These are phyloP conservation scores for Eupithecia tripunctaria DNA, from an alignment of 2,888 invertebrate species.

Conservation along the genomic window DNA sequence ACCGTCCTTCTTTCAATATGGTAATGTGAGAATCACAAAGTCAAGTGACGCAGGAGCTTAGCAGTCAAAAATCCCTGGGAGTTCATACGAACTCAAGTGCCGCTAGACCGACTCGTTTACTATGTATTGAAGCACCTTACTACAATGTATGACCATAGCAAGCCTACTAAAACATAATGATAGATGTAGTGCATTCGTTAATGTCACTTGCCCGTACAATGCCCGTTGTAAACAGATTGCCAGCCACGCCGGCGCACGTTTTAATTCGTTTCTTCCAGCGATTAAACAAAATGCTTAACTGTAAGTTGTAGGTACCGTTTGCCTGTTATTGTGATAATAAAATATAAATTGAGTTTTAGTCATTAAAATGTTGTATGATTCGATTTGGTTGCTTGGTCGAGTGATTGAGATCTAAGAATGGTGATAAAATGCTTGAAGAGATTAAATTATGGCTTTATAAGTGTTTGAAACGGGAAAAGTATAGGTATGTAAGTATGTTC, in stretches of 20 bases:
- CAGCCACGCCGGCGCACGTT: slow-evolving; percentile 39
- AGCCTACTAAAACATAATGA: slow-evolving; percentile 20
- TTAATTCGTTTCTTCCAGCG: slow-evolving; percentile 43
- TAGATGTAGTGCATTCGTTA: slow-evolving; percentile 39
- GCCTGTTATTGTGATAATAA: slow-evolving; percentile 32
- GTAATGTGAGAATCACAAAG: too few species aligned
- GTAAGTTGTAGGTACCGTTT: slow-evolving; percentile 45
- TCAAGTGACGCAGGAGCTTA: too few species aligned
- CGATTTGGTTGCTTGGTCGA: slow-evolving; percentile 8
- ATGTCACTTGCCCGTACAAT: slow-evolving; percentile 44
- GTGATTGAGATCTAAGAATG: slow-evolving; percentile 8
- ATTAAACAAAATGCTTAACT: slow-evolving; percentile 48
- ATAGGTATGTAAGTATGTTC: background rate
- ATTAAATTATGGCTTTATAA: slow-evolving; percentile 1
- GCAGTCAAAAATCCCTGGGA: too few species aligned
- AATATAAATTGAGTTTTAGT: slow-evolving; percentile 33
- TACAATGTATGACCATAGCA: background rate
- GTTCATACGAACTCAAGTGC: too few species aligned
- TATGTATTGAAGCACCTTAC: background rate
- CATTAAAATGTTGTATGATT: slow-evolving; percentile 27
- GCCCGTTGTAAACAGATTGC: slow-evolving; percentile 41
- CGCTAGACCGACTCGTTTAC: background rate
- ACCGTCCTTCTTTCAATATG: too few species aligned
- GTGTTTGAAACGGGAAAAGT: slow-evolving; percentile 1
- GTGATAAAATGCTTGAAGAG: slow-evolving; percentile 1